Conservation (phyloP, 1,140 invertebrate genomes). For the Orussus abietinus region DNA sequence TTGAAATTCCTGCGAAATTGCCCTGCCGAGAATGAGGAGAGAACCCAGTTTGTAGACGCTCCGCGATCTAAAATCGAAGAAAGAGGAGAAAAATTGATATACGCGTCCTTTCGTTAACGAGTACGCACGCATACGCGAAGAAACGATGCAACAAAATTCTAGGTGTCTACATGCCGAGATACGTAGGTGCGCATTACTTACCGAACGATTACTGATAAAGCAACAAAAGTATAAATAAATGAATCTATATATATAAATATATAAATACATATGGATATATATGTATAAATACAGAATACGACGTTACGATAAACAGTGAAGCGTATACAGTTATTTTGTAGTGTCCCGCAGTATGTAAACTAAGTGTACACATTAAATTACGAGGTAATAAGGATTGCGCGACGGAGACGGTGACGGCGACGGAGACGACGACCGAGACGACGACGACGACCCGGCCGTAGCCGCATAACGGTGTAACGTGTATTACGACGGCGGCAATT, state of each 20-base stretch:
- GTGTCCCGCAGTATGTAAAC: constrained; percentile 52
- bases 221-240: constrained; percentile 44
- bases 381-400: constrained; percentile 20
- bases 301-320: constrained; percentile 34
- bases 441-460: constrained; percentile 15
- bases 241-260: constrained; percentile 36
- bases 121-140: constrained; percentile 20
- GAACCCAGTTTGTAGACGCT: too few relatives aligned
- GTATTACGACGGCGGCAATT: constrained; percentile 41
- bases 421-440: constrained; percentile 8
- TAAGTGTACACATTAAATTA: constrained; percentile 45
- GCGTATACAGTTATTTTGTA: constrained; percentile 51
- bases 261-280: constrained; percentile 31
- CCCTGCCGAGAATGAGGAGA: constrained; percentile 32
- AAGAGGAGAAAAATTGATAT: too few relatives aligned
- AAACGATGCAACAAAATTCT: constrained; percentile 9
- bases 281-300: constrained; percentile 34
- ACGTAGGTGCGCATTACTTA: constrained; percentile 37
- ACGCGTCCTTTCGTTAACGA: too few relatives aligned
- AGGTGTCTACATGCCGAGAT: constrained; percentile 25
- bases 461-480: constrained; percentile 12
- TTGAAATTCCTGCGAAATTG: too few relatives aligned
- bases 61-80: too few relatives aligned
- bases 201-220: constrained; percentile 37
- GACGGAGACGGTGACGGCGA: too few relatives aligned